Evolutionary conservation across 2,888 invertebrate genomes (phyloP).

Genomic region (Erynnis tages): DNA sequence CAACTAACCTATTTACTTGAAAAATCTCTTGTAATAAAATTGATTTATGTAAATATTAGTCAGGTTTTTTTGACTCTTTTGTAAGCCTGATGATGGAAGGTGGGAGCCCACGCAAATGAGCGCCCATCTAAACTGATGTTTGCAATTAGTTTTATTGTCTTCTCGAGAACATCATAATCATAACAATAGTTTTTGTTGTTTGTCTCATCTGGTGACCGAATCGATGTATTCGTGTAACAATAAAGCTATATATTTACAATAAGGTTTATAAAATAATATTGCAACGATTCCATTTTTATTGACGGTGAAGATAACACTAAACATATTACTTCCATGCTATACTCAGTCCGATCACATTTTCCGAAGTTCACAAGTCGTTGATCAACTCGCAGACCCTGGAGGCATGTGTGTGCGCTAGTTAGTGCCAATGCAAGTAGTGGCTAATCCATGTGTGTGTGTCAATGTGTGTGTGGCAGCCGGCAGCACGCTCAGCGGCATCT

Average conservation of each 20-base stretch:
- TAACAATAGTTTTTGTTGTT: constrained; percentile 50
- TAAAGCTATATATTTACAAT: no score
- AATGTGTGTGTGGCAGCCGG: constrained; percentile 75
- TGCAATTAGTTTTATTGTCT: constrained; percentile 69
- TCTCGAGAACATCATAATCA: constrained; percentile 42
- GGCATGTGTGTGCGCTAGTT: constrained; percentile 40
- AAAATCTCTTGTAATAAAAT: constrained; percentile 5
- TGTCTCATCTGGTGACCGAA: constrained; percentile 41
- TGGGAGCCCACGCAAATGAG: constrained; percentile 31
- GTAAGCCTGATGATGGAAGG: constrained; percentile 23
- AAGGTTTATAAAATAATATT: no score
- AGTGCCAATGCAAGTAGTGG: constrained; percentile 52
- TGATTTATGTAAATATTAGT: constrained; percentile 13
- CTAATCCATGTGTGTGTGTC: constrained; percentile 75
- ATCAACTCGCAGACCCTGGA: constrained; percentile 2
- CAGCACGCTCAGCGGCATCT: constrained; percentile 83
- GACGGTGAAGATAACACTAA: no score
- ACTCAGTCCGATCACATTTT: background rate
- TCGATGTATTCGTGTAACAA: constrained; percentile 26
- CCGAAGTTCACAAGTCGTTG: background rate
- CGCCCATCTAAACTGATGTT: constrained; percentile 37
- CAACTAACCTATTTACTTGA: constrained; percentile 15
- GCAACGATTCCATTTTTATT: no score
- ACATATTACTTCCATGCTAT: background rate
- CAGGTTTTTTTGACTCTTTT: constrained; percentile 18